These are phyloP conservation scores for Chrysolina haemoptera DNA, from an alignment of 2,888 invertebrate species.

Conservation along the genomic window DNA sequence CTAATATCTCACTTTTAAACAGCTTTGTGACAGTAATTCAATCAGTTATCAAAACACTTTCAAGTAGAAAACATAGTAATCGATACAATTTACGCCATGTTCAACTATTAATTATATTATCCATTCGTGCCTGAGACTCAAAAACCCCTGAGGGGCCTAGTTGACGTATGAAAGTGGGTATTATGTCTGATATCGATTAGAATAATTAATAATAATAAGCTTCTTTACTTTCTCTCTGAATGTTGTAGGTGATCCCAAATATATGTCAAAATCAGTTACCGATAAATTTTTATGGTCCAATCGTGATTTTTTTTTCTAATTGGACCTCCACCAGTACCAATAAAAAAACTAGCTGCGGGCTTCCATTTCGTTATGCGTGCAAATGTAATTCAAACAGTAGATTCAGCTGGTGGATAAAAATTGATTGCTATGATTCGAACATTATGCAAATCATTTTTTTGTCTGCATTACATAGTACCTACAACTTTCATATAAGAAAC, in stretches of 20 bases:
- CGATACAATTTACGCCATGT: conserved; percentile 7
- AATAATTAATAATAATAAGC: conserved; percentile 25
- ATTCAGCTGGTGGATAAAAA: conserved; percentile 8
- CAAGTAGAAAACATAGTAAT: conserved; percentile 1
- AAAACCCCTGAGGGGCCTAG: conserved; percentile 16
- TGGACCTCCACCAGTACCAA: conserved; percentile 7
- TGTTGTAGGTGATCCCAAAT: conserved; percentile 22
- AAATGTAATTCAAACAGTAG: conserved; percentile 6
- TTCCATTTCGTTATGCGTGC: conserved; percentile 19
- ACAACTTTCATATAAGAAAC: conserved; percentile 2
- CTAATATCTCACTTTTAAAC: too few species aligned
- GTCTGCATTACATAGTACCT: neutral
- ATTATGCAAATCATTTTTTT: conserved; percentile 7
- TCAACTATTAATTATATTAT: conserved; percentile 12
- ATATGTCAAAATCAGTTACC: conserved; percentile 17
- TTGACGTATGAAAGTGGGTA: conserved; percentile 22
- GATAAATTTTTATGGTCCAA: conserved; percentile 24
- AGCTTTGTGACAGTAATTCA: too few species aligned
- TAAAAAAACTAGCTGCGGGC: conserved; percentile 18
- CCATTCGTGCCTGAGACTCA: conserved; percentile 1
- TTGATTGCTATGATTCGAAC: neutral
- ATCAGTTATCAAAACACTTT: neutral
- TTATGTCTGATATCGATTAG: conserved; percentile 6
- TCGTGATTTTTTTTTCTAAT: conserved; percentile 26
- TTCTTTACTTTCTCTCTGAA: conserved; percentile 26